These are phyloP conservation scores for Muschampia staudingeri DNA, from an alignment of 2,888 invertebrate species.

Conservation along the genomic window DNA sequence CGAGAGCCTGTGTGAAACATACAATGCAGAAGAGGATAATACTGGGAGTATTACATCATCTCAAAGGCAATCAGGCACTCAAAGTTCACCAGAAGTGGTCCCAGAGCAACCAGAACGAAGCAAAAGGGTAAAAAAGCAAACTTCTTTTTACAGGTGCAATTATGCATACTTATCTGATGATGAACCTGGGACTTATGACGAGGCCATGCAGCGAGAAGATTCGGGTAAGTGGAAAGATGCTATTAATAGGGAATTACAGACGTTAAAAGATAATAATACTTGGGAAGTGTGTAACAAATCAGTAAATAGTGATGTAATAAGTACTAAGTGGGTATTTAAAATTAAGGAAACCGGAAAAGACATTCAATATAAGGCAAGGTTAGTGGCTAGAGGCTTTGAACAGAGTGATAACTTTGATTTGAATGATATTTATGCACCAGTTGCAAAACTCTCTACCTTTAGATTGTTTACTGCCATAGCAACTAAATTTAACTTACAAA, in stretches of 20 bases:
- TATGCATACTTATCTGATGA: conserved; percentile 22
- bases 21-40: not conserved
- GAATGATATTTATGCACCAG: conserved; percentile 28
- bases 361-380: conserved; percentile 35
- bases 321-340: conserved; percentile 69
- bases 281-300: conserved; percentile 46
- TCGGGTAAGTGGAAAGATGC: conserved; percentile 54
- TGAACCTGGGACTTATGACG: conserved; percentile 55
- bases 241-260: conserved; percentile 52
- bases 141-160: conserved; percentile 51
- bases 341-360: conserved; percentile 47
- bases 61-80: not conserved
- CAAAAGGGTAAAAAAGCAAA: conserved; percentile 42
- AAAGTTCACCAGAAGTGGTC: not conserved
- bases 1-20: not conserved
- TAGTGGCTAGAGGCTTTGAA: conserved; percentile 68
- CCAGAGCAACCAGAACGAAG: not conserved
- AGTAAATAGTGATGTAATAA: conserved; percentile 46
- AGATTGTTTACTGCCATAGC: conserved; percentile 58
- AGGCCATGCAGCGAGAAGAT: conserved; percentile 58
- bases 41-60: not conserved
- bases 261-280: conserved; percentile 52
- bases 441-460: conserved; percentile 58
- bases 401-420: conserved; percentile 57
- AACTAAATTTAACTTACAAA: conserved; percentile 53